A percentile compares a stretch with the other conserved stretches of the same genome.
These are phyloP conservation scores for Oreochromis niloticus DNA, from an alignment of 2,113 vertebrate species.

Conservation along the genomic window DNA sequence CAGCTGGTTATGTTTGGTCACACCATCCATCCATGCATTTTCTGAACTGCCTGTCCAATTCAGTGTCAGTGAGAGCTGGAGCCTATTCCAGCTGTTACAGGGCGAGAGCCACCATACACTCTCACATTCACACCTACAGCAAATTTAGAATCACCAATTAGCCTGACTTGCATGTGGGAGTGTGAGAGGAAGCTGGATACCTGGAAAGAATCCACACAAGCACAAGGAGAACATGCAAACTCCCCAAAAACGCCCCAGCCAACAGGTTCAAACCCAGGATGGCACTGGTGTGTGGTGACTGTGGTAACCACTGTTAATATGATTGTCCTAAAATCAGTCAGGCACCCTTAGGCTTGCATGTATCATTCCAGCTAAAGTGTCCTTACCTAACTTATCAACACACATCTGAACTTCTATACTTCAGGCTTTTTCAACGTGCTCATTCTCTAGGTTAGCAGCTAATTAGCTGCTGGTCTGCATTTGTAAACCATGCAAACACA, in stretches of 20 bases:
- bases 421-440: not conserved
- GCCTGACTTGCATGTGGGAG: not conserved
- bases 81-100: not conserved
- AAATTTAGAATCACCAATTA: not conserved
- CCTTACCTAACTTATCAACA: not conserved
- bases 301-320: not conserved
- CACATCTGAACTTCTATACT: not conserved
- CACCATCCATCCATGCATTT: not conserved
- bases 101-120: not conserved
- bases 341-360: not conserved
- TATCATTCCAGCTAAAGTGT: not conserved
- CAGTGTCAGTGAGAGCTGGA: not conserved
- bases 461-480: not conserved
- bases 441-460: fast-evolving
- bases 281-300: not conserved
- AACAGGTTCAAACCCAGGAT: not conserved
- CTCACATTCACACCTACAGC: not conserved
- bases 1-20: not conserved
- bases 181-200: not conserved
- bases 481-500: not conserved
- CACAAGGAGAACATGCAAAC: not conserved
- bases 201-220: not conserved
- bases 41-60: not conserved
- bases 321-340: not conserved
- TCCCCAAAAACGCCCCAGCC: not conserved